phyloP scores from a whole-genome alignment of 2,888 invertebrate genomes.

The Drosophila formosana region DNA sequence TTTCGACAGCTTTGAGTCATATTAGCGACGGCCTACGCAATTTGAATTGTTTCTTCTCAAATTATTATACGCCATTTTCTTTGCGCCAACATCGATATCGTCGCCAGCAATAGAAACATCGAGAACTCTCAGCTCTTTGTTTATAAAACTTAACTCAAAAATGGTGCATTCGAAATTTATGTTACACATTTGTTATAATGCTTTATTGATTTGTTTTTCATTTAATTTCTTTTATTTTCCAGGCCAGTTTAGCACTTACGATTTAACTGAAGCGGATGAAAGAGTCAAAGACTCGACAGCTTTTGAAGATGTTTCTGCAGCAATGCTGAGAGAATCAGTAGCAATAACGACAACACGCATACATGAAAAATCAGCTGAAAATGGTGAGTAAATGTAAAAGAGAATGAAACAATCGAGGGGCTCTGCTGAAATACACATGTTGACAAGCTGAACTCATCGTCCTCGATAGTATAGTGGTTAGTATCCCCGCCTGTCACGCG shows the following conservation, averaged over 20 bases:
- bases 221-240: slow-evolving; percentile 35
- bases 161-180: background rate
- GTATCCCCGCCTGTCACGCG: slow-evolving; percentile 75
- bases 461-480: slow-evolving; percentile 76
- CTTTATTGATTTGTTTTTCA: slow-evolving; percentile 1
- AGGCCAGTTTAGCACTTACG: slow-evolving; percentile 53
- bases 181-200: background rate
- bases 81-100: slow-evolving; percentile 51
- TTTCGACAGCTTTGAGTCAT: slow-evolving; percentile 20
- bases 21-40: slow-evolving; percentile 29
- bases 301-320: slow-evolving; percentile 28
- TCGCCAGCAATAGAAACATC: slow-evolving; percentile 26
- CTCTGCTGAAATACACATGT: slow-evolving; percentile 11
- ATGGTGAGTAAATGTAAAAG: slow-evolving; percentile 42
- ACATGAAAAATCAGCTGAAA: slow-evolving; percentile 42
- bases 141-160: background rate
- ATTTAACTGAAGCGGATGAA: slow-evolving; percentile 38
- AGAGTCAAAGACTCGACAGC: slow-evolving; percentile 30
- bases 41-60: slow-evolving; percentile 49
- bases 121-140: slow-evolving; percentile 10
- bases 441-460: slow-evolving; percentile 13
- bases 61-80: slow-evolving; percentile 64
- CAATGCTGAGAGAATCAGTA: slow-evolving; percentile 29
- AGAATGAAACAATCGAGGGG: background rate
- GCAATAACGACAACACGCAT: slow-evolving; percentile 18